Percentiles rank a stretch among this genome's conserved stretches.
Conservation (phyloP, 1,140 invertebrate genomes). For the Zeugodacus cucurbitae region DNA sequence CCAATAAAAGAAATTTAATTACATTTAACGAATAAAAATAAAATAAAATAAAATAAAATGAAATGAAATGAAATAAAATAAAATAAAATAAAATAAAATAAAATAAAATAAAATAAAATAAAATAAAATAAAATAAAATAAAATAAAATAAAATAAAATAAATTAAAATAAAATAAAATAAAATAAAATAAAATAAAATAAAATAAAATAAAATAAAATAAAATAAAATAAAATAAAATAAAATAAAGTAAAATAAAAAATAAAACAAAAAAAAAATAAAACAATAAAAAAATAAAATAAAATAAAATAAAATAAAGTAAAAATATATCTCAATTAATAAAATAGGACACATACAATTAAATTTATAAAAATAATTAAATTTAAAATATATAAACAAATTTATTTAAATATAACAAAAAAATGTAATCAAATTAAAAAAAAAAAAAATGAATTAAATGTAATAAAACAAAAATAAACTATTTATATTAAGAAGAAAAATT, state of each 20-base stretch:
- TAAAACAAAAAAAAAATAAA: not conserved
- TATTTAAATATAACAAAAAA: not conserved
- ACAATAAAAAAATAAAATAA: too few species aligned
- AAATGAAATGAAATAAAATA: not conserved
- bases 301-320: too few species aligned
- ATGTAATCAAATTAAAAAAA: not conserved
- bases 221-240: not conserved
- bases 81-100: not conserved
- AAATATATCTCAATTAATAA: not conserved
- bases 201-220: not conserved
- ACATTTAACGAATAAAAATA: not conserved
- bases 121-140: not conserved
- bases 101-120: not conserved
- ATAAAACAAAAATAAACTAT: not conserved
- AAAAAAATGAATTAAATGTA: not conserved
- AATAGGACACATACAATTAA: not conserved
- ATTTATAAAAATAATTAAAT: not conserved
- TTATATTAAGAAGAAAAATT: too few species aligned
- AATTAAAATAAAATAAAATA: not conserved
- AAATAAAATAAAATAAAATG: not conserved
- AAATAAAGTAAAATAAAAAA: not conserved
- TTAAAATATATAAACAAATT: not conserved
- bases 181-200: not conserved
- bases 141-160: not conserved
- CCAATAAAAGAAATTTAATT: not conserved